Evolutionary conservation across 2,113 vertebrate genomes (phyloP).

Genomic region (Hemichromis elongatus): DNA sequence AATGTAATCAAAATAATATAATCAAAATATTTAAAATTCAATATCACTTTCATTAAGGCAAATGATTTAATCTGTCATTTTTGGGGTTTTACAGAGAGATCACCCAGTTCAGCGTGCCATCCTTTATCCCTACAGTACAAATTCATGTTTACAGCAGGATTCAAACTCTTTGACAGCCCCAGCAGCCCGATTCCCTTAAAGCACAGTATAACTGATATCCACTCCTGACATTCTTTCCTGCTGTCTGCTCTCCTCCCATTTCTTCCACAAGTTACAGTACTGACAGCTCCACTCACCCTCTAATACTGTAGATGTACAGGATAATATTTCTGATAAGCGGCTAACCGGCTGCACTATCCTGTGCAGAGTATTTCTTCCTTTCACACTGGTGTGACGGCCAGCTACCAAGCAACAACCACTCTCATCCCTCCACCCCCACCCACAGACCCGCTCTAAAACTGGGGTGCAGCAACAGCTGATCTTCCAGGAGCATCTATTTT

Average conservation of each 20-base stretch:
- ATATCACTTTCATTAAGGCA: background rate
- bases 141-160: conserved; percentile 12
- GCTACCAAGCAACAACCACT: background rate
- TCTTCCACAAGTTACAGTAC: background rate
- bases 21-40: background rate
- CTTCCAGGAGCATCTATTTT: conserved; percentile 70
- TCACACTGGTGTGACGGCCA: background rate
- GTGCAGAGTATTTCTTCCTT: background rate
- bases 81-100: background rate
- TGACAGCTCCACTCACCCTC: background rate
- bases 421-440: background rate
- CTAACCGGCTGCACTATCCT: background rate
- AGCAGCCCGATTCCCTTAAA: background rate
- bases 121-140: background rate
- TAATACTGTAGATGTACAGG: background rate
- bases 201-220: background rate
- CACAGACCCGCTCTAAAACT: conserved; percentile 27
- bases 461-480: conserved; percentile 70
- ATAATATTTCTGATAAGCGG: background rate
- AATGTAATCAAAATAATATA: background rate
- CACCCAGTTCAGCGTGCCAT: background rate
- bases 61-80: rapidly evolving
- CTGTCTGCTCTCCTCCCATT: conserved; percentile 16
- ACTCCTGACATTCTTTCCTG: conserved; percentile 4
- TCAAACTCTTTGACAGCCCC: conserved; percentile 2